These are phyloP conservation scores for Ctenoplectra terminalis DNA, from an alignment of 1,140 invertebrate species.

Conservation along the genomic window DNA sequence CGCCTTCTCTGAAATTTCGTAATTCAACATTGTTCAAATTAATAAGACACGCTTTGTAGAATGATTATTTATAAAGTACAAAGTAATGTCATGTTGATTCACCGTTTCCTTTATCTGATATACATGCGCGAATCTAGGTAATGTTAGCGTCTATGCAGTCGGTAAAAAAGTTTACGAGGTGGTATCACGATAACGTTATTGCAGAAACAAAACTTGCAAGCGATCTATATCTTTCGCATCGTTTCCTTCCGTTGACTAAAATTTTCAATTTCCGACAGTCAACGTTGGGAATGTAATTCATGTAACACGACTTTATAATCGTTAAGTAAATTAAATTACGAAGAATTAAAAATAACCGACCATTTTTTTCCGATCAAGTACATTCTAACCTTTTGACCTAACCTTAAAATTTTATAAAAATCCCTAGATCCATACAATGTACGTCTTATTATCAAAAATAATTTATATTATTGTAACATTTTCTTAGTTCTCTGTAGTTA, in stretches of 20 bases:
- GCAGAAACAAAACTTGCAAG: neutral
- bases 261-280: neutral
- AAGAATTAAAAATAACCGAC: no score
- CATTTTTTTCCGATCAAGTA: no score
- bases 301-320: no score
- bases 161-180: no score
- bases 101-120: neutral
- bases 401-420: no score
- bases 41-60: neutral
- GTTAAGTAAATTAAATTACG: no score
- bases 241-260: neutral
- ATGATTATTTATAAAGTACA: neutral
- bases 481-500: neutral
- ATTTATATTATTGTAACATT: neutral
- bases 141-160: no score
- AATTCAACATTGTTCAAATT: neutral
- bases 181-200: neutral
- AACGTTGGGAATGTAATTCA: neutral
- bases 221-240: neutral
- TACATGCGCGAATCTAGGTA: no score
- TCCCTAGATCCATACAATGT: no score
- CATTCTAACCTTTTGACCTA: no score
- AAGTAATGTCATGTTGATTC: neutral
- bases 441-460: no score
- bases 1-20: neutral